These are phyloP conservation scores for Hypena proboscidalis DNA, from an alignment of 2,888 invertebrate species.

Conservation along the genomic window DNA sequence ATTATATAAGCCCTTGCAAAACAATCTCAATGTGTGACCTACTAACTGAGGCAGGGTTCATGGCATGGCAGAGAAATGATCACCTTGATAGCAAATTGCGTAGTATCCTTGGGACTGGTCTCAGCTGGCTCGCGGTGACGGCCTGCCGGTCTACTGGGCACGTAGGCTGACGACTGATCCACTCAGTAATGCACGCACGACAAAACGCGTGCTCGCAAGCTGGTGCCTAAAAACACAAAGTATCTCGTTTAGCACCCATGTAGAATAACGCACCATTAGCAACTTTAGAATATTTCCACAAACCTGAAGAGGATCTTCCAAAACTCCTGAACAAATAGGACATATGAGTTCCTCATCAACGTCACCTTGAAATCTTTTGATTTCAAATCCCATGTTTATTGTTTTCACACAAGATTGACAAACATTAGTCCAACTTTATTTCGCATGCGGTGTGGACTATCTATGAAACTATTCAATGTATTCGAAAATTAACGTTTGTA, in stretches of 20 bases:
- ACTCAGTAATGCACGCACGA: constrained; percentile 96
- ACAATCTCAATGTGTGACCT: constrained; percentile 49
- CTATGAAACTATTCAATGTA: constrained; percentile 44
- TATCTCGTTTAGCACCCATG: constrained; percentile 9
- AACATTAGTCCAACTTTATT: constrained; percentile 52
- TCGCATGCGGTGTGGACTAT: constrained; percentile 31
- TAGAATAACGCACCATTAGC: constrained; percentile 10
- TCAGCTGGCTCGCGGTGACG: constrained; percentile 94
- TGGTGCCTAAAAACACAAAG: constrained; percentile 88
- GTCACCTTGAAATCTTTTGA: constrained; percentile 96
- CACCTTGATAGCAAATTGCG: constrained; percentile 95
- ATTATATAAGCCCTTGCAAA: constrained; percentile 45
- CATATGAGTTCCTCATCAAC: constrained; percentile 99
- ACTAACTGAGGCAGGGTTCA: constrained; percentile 33
- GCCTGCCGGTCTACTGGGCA: constrained; percentile 97
- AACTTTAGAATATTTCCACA: constrained; percentile 31
- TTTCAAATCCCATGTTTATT: constrained; percentile 95
- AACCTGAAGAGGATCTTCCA: constrained; percentile 98
- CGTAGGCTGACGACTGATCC: constrained; percentile 96
- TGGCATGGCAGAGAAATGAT: constrained; percentile 45
- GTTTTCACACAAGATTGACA: constrained; percentile 49
- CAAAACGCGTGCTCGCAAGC: constrained; percentile 99
- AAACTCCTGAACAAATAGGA: constrained; percentile 97
- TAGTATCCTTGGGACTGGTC: constrained; percentile 96
- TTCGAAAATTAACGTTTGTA: too few species aligned